Base-by-base conservation (phyloP, 2,113 vertebrate species). In the Rhadina sibilatrix region DNA sequence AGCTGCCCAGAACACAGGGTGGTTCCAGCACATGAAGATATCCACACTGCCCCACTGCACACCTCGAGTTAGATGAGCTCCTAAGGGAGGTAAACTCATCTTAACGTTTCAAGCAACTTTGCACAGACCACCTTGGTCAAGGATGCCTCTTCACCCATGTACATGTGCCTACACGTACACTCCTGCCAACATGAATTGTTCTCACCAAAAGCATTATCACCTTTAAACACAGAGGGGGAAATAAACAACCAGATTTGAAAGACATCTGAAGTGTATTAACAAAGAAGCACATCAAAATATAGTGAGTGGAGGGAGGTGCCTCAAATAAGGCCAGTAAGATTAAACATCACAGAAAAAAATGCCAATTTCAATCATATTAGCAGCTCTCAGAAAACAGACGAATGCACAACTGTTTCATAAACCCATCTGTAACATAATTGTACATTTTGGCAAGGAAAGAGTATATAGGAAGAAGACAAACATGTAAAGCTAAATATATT, bases 101-200 rank as follows among this genome's bases (percentile, higher is more conserved):
- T 27, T 23, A 70, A 12, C 12, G 0, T 64, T 87, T 85, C 85
- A 75, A 84, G 65, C 35, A 82, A 82, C 57, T 33, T 4, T 11
- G 20, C 6, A 8, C 12, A 63, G 75, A 37, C 5, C 2, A 4
- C 66, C 44, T 56, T 4, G 10, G 27, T 52, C 60, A 76, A 83
- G 30, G 40, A 75, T 25, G 6, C 7, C 28, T 60, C n/a, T 61
- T 85, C 68, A 52, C 25, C 50, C 28, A 10, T 6, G 12, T 8
- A 57, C 0, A 0, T 13, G n/a, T 1, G 0, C 37, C 46, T 50
- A n/a, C 44, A 11, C 0, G 2, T 2, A 50, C 37, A 19, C 11
- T 33, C 75, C 33, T 74, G 28, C 21, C 90, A 69, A 66, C 12
- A 40, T 4, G 6, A 28, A 24, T 37, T 53, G n/a, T 9, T 54